Evolutionary conservation across 2,888 invertebrate genomes (phyloP), one percentile per base, ranked within the genome.

Genomic region (Sthenelais limicola): DNA sequence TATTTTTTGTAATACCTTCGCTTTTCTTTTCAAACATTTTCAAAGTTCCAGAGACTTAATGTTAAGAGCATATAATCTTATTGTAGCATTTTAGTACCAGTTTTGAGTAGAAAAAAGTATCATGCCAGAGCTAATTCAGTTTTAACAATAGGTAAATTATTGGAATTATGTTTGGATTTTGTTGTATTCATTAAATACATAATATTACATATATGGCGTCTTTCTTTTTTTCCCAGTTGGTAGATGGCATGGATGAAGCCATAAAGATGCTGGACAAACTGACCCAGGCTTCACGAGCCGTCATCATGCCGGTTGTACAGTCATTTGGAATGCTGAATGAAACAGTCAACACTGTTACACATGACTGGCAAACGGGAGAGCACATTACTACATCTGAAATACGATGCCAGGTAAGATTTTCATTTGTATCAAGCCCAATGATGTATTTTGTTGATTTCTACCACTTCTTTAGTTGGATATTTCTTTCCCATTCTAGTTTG

Each of bases 351-450:
- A 54, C 52, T 4, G 62, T 52, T n/a, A 9, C 35, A 15, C 69
- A 73, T 30, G 38, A 70, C 62, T 73, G 73, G 73, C 18, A 24
- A 0, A 26, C 33, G n/a, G 73, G 73, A 4, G 51, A 26, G 28
- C 32, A 26, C 21, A 35, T 71, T 32, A 21, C 71, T 28, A 28
- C 38, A 9, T 24, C 21, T 15, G 71, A 71, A 38, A 38, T 71
- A 24, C 38, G 21, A 38, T 35, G 47, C 21, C 56, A 48, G 58
- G 71, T 68, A 49, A 43, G 47, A 5, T 15, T 15, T 43, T 15
- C 18, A 43, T 43, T 43, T 43, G 12, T 15, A 43, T 43, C 43
- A 15, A 43, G 9, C 18, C 18, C 43, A 43, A 43, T 43, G 43
- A 15, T 15, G 9, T 43, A 43, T 43, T 15, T 43, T 43, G 43